These are phyloP conservation scores for Gallinago media DNA, from an alignment of 2,113 vertebrate genomes.

Conservation along the genomic window DNA sequence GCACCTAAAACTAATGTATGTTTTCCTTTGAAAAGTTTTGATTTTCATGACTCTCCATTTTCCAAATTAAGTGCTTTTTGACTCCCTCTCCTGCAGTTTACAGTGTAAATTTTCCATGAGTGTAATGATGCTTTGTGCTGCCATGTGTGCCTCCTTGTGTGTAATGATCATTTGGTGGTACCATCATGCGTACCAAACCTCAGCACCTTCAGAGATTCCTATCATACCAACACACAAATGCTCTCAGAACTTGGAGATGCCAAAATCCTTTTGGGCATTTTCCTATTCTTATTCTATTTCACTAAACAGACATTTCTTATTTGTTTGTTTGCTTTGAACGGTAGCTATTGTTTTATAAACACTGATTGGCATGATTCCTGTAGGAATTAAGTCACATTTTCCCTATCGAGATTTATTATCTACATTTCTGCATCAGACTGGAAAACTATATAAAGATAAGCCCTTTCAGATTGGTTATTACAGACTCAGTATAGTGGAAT, in stretches of 20 bases:
- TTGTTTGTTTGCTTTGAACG: neutral
- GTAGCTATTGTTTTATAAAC: neutral
- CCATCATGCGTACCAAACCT: neutral
- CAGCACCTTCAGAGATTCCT: neutral
- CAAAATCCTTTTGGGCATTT: neutral
- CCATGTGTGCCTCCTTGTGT: neutral
- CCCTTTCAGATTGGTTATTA: neutral
- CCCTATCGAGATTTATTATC: neutral
- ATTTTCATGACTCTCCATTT: neutral
- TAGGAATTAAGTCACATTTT: neutral
- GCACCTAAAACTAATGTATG: neutral
- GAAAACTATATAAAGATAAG: conserved; percentile 11
- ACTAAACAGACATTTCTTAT: neutral
- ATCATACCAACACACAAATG: neutral
- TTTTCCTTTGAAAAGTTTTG: neutral
- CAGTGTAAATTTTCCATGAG: neutral
- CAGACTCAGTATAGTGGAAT: neutral
- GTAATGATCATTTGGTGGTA: neutral
- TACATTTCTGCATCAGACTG: neutral
- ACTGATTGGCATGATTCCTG: neutral
- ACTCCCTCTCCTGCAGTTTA: neutral
- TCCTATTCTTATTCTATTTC: neutral
- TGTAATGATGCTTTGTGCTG: neutral
- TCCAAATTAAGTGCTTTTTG: neutral
- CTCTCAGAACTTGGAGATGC: neutral